Percentiles rank a stretch among this genome's conserved stretches.
These are phyloP conservation scores for Periparus ater DNA, from an alignment of 2,797 vertebrate genomes.

Conservation along the genomic window DNA sequence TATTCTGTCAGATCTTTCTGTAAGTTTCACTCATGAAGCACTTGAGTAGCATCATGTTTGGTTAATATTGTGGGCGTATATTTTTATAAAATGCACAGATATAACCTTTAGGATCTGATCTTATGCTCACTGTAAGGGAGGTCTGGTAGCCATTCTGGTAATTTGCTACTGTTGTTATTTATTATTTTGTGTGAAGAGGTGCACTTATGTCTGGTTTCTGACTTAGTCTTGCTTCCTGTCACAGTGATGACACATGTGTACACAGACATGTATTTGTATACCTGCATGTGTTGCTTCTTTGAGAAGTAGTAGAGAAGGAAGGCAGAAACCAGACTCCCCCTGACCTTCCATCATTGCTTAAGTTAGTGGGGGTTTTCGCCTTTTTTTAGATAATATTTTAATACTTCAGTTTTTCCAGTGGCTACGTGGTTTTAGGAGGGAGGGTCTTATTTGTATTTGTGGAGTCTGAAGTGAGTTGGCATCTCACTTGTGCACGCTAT, in stretches of 20 bases:
- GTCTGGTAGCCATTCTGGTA: not conserved
- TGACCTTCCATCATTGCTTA: not conserved
- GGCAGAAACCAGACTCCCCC: not conserved
- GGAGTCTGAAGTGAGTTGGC: not conserved
- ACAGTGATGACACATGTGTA: rapidly evolving
- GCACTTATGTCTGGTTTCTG: not conserved
- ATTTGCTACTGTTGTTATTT: not conserved
- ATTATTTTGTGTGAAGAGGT: not conserved
- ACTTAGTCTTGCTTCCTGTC: not conserved
- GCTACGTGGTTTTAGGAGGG: not conserved
- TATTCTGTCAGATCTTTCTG: not conserved
- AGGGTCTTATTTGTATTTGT: not conserved
- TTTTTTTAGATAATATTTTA: not conserved
- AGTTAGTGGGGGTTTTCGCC: not conserved
- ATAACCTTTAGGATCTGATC: not conserved
- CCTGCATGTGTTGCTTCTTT: not conserved
- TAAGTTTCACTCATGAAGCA: not conserved
- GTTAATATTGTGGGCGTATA: not conserved
- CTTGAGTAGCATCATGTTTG: not conserved
- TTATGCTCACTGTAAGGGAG: not conserved
- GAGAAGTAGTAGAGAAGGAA: not conserved
- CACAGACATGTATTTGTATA: rapidly evolving
- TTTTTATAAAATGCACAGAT: not conserved
- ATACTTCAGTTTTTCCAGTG: not conserved
- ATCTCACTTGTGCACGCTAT: not conserved